phyloP scores from a whole-genome alignment of 35 echinoderm and acorn worm genomes.

The Strongylocentrotus purpuratus region DNA sequence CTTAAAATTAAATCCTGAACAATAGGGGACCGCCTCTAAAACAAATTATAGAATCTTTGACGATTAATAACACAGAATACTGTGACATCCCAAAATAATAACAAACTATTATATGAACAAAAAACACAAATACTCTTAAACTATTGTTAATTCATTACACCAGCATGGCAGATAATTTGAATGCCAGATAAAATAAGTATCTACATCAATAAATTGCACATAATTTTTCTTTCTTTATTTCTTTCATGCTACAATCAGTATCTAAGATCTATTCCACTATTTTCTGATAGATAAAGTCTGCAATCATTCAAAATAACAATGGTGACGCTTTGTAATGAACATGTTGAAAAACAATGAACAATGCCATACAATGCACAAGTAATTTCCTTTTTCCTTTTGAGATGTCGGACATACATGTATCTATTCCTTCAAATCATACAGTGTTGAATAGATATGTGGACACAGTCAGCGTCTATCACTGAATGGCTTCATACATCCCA shows the following conservation, averaged over 20 bases:
- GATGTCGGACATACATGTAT: background rate
- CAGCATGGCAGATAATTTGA: background rate
- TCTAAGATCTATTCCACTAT: background rate
- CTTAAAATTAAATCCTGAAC: background rate
- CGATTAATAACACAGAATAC: background rate
- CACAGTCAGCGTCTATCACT: too few species aligned
- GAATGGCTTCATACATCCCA: too few species aligned
- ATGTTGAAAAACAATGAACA: background rate
- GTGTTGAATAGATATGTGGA: background rate
- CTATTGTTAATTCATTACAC: background rate
- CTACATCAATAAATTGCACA: constrained; percentile 18
- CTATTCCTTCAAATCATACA: background rate
- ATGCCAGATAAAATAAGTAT: background rate
- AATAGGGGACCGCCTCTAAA: background rate
- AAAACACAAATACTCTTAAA: background rate
- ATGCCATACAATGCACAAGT: background rate
- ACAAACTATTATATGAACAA: background rate
- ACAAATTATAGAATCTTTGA: background rate
- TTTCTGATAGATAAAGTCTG: background rate
- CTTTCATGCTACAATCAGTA: background rate
- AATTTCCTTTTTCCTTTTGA: background rate
- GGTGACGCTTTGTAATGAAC: background rate
- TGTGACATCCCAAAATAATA: background rate
- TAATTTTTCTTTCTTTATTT: background rate
- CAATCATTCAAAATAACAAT: background rate